Conservation (phyloP, 2,113 vertebrate species). For the Lasiurus borealis region DNA sequence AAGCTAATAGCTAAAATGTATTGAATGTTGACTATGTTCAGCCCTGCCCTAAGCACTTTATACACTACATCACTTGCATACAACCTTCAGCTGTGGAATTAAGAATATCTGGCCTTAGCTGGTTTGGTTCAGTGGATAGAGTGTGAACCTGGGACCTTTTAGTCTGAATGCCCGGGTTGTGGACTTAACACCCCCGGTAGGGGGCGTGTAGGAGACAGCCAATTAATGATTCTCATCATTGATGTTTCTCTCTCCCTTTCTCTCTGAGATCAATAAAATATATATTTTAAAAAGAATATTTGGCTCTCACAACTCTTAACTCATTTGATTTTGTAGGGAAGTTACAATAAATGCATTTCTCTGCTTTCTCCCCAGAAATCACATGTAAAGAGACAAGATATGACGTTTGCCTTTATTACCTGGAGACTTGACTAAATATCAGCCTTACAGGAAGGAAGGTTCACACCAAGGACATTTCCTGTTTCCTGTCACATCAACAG, state of each 20-base stretch:
- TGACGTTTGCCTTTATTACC: constrained; percentile 21
- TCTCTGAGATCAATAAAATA: too few species aligned
- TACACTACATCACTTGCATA: not conserved
- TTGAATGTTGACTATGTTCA: not conserved
- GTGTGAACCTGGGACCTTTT: too few species aligned
- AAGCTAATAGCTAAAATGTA: not conserved
- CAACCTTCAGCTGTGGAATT: not conserved
- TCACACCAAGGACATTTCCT: not conserved
- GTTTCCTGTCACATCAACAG: not conserved
- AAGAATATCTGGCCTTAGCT: not conserved
- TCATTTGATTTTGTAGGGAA: not conserved
- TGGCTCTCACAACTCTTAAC: not conserved
- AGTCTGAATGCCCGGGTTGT: too few species aligned
- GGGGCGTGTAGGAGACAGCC: too few species aligned
- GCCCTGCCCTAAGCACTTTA: not conserved
- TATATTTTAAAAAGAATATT: not conserved
- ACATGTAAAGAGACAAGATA: not conserved
- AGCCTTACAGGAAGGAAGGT: not conserved
- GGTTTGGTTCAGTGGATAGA: too few species aligned
- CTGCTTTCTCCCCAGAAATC: not conserved
- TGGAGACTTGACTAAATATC: not conserved
- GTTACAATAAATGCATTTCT: not conserved
- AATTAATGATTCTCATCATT: too few species aligned
- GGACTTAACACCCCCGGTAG: too few species aligned
- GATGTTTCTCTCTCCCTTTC: too few species aligned